Conservation (phyloP, 1,140 invertebrate species). For the Aplysia californica region DNA sequence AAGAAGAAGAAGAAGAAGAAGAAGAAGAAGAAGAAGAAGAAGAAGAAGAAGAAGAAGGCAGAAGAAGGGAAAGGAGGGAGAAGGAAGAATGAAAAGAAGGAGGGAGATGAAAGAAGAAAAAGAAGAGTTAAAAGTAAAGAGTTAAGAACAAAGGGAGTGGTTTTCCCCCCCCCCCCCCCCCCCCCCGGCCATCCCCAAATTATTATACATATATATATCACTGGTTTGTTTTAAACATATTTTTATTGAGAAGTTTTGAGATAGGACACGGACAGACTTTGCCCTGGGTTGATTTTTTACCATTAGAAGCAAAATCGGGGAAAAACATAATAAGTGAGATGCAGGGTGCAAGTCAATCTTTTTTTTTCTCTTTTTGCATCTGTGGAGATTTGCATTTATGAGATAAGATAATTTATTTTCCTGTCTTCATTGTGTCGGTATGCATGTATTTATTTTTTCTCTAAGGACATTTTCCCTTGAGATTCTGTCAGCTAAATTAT, state of each 20-base stretch:
- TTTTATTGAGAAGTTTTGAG: background rate
- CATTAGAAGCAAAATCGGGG: background rate
- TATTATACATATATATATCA: background rate
- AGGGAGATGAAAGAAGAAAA: no score
- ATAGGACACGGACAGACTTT: background rate
- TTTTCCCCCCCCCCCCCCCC: slow-evolving; percentile 1
- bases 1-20: no score
- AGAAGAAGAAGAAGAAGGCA: no score
- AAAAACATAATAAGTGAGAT: background rate
- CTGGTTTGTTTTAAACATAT: background rate
- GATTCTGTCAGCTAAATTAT: no score
- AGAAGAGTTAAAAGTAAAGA: background rate
- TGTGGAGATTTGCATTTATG: background rate
- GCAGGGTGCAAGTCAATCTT: background rate
- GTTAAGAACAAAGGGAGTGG: background rate
- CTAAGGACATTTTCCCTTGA: no score
- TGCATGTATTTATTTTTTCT: no score
- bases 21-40: no score
- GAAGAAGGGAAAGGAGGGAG: no score
- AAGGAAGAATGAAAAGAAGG: no score
- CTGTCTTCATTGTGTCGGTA: no score
- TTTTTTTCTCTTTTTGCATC: background rate
- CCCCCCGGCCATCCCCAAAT: background rate
- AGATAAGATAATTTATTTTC: no score
- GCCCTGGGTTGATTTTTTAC: background rate